These are phyloP conservation scores for Sciurus niger DNA, from an alignment of 2,113 vertebrate genomes.

Conservation along the genomic window DNA sequence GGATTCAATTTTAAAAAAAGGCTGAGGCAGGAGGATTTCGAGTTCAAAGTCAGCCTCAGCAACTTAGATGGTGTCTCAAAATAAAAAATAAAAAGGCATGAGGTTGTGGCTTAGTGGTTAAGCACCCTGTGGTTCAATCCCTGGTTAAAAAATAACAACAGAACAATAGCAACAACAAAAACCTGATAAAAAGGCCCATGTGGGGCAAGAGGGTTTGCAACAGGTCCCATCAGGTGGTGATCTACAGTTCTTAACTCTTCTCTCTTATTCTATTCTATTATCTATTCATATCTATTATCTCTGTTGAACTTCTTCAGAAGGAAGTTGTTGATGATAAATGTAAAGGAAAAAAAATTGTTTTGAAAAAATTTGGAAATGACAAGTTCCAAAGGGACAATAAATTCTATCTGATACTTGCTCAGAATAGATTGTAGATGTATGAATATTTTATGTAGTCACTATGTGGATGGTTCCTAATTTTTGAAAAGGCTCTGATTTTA, in stretches of 20 bases:
- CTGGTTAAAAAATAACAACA: too few relatives aligned
- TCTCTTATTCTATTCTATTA: neutral
- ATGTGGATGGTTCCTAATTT: neutral
- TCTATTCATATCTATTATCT: neutral
- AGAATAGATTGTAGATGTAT: neutral
- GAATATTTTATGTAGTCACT: neutral
- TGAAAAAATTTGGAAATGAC: constrained; percentile 40
- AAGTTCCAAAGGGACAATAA: neutral
- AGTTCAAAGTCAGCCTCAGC: too few relatives aligned
- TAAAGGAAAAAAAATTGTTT: constrained; percentile 4
- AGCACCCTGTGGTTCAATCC: too few relatives aligned
- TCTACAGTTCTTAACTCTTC: neutral
- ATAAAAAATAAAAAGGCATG: too few relatives aligned
- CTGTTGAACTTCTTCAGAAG: neutral
- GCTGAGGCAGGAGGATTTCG: too few relatives aligned
- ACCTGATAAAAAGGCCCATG: neutral
- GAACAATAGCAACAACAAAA: too few relatives aligned
- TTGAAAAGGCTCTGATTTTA: neutral
- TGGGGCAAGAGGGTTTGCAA: neutral
- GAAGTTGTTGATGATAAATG: neutral
- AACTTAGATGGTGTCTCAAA: too few relatives aligned
- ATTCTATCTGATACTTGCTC: neutral
- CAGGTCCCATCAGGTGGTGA: neutral
- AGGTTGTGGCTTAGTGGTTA: too few relatives aligned
- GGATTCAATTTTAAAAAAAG: too few relatives aligned